A percentile compares a stretch with the other conserved stretches of the same genome.
Evolutionary conservation across 2,888 invertebrate genomes (phyloP).

Genomic region (Unio delphinus): DNA sequence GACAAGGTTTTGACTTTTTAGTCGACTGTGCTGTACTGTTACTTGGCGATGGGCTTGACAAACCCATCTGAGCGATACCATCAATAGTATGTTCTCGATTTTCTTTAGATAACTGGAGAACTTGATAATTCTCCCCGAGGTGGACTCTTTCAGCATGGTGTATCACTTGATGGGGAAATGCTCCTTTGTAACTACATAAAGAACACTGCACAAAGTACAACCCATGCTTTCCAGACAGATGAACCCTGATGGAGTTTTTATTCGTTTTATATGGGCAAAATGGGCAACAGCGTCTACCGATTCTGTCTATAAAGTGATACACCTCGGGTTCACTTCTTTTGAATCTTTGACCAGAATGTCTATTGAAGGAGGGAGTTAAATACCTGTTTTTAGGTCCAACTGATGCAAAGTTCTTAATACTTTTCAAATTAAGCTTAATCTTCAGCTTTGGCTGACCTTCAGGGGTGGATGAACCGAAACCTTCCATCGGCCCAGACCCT

Average conservation of each 20-base stretch:
- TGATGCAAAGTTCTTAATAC: slow-evolving; percentile 2
- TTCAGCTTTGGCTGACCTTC: slow-evolving; percentile 14
- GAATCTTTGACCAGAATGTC: not conserved
- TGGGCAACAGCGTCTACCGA: slow-evolving; percentile 33
- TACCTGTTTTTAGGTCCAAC: slow-evolving; percentile 13
- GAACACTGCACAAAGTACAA: slow-evolving; percentile 36
- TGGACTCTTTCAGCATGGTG: slow-evolving; percentile 33
- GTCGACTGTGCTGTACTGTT: too few species aligned
- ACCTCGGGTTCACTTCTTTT: slow-evolving; percentile 19
- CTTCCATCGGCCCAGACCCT: too few species aligned
- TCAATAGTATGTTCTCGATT: slow-evolving; percentile 23
- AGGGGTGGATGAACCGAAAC: too few species aligned
- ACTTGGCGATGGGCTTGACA: too few species aligned
- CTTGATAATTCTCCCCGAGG: slow-evolving; percentile 26
- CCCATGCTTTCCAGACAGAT: slow-evolving; percentile 33
- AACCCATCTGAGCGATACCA: too few species aligned
- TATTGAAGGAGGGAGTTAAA: slow-evolving; percentile 10
- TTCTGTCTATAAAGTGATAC: slow-evolving; percentile 28
- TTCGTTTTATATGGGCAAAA: slow-evolving; percentile 35
- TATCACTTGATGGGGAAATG: slow-evolving; percentile 34
- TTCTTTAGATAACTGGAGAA: slow-evolving; percentile 33
- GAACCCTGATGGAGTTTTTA: slow-evolving; percentile 35
- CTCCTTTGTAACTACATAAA: slow-evolving; percentile 32
- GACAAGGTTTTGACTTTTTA: too few species aligned
- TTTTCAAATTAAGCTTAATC: slow-evolving; percentile 31